Evolutionary conservation across 2,797 vertebrate species (phyloP).

Genomic region (Limosa lapponica): DNA sequence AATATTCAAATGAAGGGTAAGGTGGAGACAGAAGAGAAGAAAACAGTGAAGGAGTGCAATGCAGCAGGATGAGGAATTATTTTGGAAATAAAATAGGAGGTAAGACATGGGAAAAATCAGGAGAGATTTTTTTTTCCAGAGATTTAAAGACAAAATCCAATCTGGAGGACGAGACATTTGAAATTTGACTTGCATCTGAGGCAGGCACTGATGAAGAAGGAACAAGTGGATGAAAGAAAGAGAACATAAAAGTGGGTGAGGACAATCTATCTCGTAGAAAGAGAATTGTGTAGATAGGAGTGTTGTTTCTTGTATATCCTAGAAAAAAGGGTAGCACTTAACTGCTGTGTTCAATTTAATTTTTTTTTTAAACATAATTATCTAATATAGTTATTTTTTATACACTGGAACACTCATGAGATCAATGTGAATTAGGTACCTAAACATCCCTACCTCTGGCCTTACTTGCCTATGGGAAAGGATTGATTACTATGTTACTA

Average conservation of each 20-base stretch:
- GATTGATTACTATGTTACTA: background rate
- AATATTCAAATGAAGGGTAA: background rate
- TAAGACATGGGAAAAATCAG: background rate
- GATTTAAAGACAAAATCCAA: background rate
- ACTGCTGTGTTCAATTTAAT: background rate
- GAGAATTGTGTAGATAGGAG: background rate
- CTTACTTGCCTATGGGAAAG: background rate
- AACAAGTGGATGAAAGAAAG: background rate
- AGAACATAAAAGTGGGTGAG: background rate
- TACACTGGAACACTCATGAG: background rate
- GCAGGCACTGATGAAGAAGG: background rate
- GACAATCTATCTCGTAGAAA: background rate
- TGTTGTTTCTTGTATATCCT: accelerated
- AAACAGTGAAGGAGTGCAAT: background rate
- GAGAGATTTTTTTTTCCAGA: background rate
- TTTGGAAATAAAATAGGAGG: background rate
- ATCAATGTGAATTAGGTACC: background rate
- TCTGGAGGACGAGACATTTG: background rate
- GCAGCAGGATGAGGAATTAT: background rate
- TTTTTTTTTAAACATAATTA: background rate
- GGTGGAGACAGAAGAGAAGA: background rate
- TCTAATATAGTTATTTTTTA: background rate
- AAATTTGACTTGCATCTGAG: background rate
- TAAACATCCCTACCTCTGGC: background rate
- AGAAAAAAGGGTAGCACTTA: background rate